Conservation (phyloP, 2,113 vertebrate genomes). For the Scomber colias region DNA sequence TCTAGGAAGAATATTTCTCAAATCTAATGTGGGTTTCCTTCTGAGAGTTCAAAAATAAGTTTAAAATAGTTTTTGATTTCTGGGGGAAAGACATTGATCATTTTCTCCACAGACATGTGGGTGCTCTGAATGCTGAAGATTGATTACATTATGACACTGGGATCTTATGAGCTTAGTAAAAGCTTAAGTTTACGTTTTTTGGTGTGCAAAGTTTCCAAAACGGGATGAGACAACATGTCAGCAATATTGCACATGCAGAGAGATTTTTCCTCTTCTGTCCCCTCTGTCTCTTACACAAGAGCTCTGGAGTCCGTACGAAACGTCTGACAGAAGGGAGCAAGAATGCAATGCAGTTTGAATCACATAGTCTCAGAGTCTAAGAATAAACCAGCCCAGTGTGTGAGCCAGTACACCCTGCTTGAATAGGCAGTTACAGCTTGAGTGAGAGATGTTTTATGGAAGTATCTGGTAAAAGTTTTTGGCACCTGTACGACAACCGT, state of each 20-base stretch:
- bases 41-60: no score
- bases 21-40: no score
- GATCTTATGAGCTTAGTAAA: not conserved
- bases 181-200: not conserved
- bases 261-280: not conserved
- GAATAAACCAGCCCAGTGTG: conserved; percentile 32
- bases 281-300: conserved; percentile 46
- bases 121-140: not conserved
- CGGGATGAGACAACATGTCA: conserved; percentile 40
- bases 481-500: conserved; percentile 29
- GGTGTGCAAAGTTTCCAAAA: conserved; percentile 47
- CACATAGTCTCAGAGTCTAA: conserved; percentile 18
- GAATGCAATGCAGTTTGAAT: conserved; percentile 44
- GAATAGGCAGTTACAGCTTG: not conserved
- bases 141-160: no score
- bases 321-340: conserved; percentile 38
- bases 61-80: no score
- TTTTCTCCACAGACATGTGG: not conserved
- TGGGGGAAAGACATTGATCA: no score
- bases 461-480: conserved; percentile 28
- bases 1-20: not conserved
- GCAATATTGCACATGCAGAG: conserved; percentile 5
- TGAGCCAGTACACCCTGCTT: conserved; percentile 5
- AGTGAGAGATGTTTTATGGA: conserved; percentile 46
- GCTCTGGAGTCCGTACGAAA: conserved; percentile 37